phyloP scores from a whole-genome alignment of 2,113 vertebrate species.

The Pristiophorus japonicus region DNA sequence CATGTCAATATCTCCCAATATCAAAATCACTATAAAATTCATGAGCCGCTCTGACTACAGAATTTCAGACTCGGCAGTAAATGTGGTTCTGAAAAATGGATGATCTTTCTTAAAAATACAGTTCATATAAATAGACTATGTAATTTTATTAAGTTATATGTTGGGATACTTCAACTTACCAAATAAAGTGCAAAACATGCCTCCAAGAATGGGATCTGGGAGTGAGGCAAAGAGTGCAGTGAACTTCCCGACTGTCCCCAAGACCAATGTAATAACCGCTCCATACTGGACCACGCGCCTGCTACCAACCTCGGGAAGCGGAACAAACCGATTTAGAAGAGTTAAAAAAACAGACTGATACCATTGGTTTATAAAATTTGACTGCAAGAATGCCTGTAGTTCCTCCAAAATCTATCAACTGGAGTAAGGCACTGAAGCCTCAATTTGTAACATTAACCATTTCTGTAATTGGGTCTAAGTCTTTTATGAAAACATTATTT shows the following conservation, averaged over 20 bases:
- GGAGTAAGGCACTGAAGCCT: too few species aligned
- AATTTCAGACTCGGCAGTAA: background rate
- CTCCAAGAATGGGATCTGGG: slow-evolving; percentile 87
- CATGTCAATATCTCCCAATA: background rate
- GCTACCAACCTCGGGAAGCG: slow-evolving; percentile 76
- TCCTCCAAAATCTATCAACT: background rate
- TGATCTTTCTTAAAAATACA: background rate
- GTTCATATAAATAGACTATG: background rate
- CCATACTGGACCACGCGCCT: slow-evolving; percentile 91
- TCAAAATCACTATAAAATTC: background rate
- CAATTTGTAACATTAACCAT: too few species aligned
- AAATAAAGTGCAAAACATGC: slow-evolving; percentile 95
- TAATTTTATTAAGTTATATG: background rate
- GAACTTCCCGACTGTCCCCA: slow-evolving; percentile 88
- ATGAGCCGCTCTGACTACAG: background rate
- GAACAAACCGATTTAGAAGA: background rate
- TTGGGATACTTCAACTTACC: slow-evolving; percentile 56
- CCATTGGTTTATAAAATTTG: background rate
- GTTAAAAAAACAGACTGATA: background rate
- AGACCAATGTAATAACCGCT: slow-evolving; percentile 80
- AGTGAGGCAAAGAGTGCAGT: slow-evolving; percentile 87
- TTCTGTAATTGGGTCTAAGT: too few species aligned
- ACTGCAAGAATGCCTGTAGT: background rate
- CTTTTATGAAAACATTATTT: too few species aligned
- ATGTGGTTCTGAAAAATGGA: background rate